Conservation (phyloP, 2,888 invertebrate genomes). For the Amphipyra berbera region DNA sequence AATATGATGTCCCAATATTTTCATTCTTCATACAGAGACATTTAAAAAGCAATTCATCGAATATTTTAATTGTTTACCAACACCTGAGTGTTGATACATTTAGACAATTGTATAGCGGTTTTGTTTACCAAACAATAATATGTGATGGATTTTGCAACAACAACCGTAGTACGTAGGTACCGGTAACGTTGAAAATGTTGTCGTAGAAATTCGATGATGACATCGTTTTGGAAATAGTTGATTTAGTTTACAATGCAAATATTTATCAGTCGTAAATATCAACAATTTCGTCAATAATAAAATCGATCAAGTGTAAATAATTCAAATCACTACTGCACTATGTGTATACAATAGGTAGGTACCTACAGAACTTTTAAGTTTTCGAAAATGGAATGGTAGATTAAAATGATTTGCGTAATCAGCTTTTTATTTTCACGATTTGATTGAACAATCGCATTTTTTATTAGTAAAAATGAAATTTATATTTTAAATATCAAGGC, state of each 20-base stretch:
- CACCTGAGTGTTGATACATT: conserved; percentile 22
- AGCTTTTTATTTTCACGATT: conserved; percentile 31
- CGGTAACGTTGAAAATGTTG: neutral
- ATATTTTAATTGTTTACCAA: conserved; percentile 58
- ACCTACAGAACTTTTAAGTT: too few relatives aligned
- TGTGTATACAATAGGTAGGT: neutral
- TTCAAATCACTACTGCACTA: neutral
- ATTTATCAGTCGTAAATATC: neutral
- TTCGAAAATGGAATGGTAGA: neutral
- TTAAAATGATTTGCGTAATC: conserved; percentile 16
- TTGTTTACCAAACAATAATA: conserved; percentile 55
- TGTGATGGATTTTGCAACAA: conserved; percentile 37
- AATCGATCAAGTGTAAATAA: too few relatives aligned
- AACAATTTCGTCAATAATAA: too few relatives aligned
- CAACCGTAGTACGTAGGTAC: neutral
- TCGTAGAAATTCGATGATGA: neutral
- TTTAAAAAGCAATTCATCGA: conserved; percentile 39
- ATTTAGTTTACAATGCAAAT: neutral
- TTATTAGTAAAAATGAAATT: conserved; percentile 11
- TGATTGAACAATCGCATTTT: conserved; percentile 30
- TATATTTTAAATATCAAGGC: conserved; percentile 49
- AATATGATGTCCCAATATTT: conserved; percentile 28
- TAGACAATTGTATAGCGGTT: conserved; percentile 44
- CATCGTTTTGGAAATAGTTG: neutral
- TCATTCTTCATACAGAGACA: conserved; percentile 34